These are phyloP conservation scores for Drosophila mauritiana DNA, from an alignment of 1,140 invertebrate genomes.

Conservation along the genomic window DNA sequence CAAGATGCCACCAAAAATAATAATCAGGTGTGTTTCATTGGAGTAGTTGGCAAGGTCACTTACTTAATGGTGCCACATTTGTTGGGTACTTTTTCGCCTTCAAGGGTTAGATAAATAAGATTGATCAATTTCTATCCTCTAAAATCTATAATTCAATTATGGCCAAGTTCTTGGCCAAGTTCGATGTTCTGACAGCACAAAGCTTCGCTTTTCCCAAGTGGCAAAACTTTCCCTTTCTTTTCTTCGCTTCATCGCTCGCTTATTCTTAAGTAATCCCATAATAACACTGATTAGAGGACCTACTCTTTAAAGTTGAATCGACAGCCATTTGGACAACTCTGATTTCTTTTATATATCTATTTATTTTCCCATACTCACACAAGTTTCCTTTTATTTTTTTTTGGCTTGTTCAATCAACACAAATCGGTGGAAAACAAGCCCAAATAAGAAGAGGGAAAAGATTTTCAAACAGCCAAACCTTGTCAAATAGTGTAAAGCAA, in stretches of 20 bases:
- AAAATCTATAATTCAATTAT: conserved; percentile 11
- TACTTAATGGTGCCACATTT: conserved; percentile 5
- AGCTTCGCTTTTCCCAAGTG: conserved; percentile 3
- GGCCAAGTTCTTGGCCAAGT: neutral
- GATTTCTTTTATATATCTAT: conserved; percentile 26
- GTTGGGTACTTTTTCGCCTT: neutral
- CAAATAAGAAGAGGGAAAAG: conserved; percentile 1
- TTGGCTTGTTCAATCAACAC: conserved; percentile 35
- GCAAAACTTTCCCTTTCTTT: conserved; percentile 4
- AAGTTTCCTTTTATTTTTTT: conserved; percentile 2
- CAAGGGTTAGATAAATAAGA: neutral
- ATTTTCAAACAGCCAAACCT: conserved; percentile 40
- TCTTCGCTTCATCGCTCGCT: conserved; percentile 1
- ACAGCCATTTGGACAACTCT: conserved; percentile 28
- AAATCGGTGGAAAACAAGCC: conserved; percentile 20
- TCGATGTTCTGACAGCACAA: conserved; percentile 1
- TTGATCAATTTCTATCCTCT: neutral
- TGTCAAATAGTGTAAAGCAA: conserved; percentile 73
- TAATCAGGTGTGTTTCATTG: conserved; percentile 18
- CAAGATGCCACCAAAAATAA: conserved; percentile 19
- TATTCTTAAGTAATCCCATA: conserved; percentile 40
- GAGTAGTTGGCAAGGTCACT: conserved; percentile 35
- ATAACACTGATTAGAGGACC: conserved; percentile 63
- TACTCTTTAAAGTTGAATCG: conserved; percentile 59
- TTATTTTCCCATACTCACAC: conserved; percentile 2